Base-by-base conservation (phyloP, 2,113 vertebrate genomes). In the Motacilla tschutschensis region DNA sequence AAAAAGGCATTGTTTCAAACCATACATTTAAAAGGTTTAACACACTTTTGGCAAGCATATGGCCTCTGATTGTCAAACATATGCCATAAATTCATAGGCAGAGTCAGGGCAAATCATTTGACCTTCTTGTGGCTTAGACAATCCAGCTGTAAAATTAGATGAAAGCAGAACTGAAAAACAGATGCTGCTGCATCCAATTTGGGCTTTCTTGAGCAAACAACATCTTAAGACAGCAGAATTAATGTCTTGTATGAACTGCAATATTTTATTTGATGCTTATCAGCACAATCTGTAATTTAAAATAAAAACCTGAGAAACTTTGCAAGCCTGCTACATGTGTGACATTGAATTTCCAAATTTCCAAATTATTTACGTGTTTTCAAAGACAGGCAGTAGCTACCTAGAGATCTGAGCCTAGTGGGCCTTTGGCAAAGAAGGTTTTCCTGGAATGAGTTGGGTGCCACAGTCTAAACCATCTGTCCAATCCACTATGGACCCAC, bases 81-180 rank as follows among this genome's bases (percentile, higher is more conserved):
- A 91, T 94, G 91, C 85, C 89, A 81, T 87, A 93, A 93, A 94
- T 94, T 93, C 87, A 76, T 92, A 94, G 73, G 79, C 89, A 94
- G 88, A 91, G 76, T 81, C 70, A 57, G 91, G 89, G 92, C 93
- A 95, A 94, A 92, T 89, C 83, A 93, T 93, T 88, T 93, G 88
- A 94, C 76, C 71, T 89, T 83, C 92, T 93, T 87, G 62, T 93
- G 83, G 87, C 66, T 94, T 92, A 94, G 83, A 58, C 70, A 95
- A 88, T 72, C 79, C 93, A 94, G 89, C 94, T 95, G 94, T 93
- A 94, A 94, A 95, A 95, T 94, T 94, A 94, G 92, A 94, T 95
- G 94, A 95, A 94, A 95, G 93, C 62, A 91, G 79, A 88, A 87
- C 89, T 59, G 87, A 81, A 89, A 85, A 95, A 66, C 91, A 95